These are phyloP conservation scores for Reticulitermes speratus DNA, from an alignment of 1,140 invertebrate species.

Conservation along the genomic window DNA sequence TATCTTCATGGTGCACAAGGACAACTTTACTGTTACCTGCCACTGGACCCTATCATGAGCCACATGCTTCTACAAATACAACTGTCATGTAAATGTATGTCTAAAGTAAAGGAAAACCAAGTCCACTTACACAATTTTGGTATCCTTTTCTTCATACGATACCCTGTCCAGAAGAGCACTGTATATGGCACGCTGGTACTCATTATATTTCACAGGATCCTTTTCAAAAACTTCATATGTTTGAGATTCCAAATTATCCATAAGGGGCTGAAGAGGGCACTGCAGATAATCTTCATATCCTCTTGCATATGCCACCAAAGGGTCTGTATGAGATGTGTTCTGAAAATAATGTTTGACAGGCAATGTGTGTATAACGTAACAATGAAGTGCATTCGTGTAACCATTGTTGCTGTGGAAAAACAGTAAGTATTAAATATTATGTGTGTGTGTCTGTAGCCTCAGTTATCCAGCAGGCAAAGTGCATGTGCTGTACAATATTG, in stretches of 20 bases:
- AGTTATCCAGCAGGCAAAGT: no score
- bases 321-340: slow-evolving; percentile 49
- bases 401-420: no score
- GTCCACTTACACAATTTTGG: slow-evolving; percentile 46
- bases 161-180: slow-evolving; percentile 65
- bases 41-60: no score
- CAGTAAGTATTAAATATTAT: no score
- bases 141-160: slow-evolving; percentile 51
- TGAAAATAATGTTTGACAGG: neutral
- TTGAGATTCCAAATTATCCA: slow-evolving; percentile 92
- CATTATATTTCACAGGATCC: slow-evolving; percentile 93
- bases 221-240: slow-evolving; percentile 99
- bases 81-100: no score
- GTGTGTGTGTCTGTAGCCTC: no score
- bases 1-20: no score
- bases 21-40: no score
- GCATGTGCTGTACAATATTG: no score
- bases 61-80: no score
- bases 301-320: slow-evolving; percentile 56
- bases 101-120: neutral
- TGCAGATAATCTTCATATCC: slow-evolving; percentile 95
- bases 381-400: no score
- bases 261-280: slow-evolving; percentile 86
- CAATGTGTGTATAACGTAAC: no score
- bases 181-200: slow-evolving; percentile 84